Percentiles rank a stretch among this genome's conserved stretches.
Conservation (phyloP, 2,797 vertebrate species). For the Miichthys miiuy region DNA sequence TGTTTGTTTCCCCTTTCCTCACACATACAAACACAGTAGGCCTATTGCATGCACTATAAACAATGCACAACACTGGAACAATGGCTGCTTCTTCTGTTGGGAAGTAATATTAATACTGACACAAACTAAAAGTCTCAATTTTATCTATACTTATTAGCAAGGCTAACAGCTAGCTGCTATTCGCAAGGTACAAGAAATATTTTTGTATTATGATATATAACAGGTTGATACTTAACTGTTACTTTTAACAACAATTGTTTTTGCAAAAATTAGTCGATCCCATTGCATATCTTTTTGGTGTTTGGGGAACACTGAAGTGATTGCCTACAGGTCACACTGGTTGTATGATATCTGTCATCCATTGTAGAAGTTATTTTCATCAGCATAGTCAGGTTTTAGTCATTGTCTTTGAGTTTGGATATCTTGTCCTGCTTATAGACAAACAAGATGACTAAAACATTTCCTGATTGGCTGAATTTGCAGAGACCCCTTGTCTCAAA, state of each 20-base stretch:
- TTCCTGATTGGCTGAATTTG: neutral
- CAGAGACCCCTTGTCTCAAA: neutral
- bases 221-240: neutral
- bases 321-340: neutral
- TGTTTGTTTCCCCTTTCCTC: constrained; percentile 10
- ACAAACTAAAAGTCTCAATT: neutral
- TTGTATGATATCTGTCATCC: neutral
- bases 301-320: neutral
- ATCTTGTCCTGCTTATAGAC: neutral
- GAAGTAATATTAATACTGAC: neutral
- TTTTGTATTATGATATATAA: neutral
- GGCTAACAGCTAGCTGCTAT: neutral
- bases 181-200: neutral
- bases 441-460: neutral
- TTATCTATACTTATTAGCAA: neutral
- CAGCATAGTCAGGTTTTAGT: neutral
- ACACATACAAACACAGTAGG: neutral
- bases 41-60: neutral
- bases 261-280: neutral
- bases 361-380: neutral
- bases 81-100: neutral
- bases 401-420: neutral
- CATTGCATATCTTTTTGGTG: neutral
- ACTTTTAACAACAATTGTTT: neutral
- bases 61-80: neutral